Conservation (phyloP, 1,140 invertebrate species). For the Ylistrum balloti region DNA sequence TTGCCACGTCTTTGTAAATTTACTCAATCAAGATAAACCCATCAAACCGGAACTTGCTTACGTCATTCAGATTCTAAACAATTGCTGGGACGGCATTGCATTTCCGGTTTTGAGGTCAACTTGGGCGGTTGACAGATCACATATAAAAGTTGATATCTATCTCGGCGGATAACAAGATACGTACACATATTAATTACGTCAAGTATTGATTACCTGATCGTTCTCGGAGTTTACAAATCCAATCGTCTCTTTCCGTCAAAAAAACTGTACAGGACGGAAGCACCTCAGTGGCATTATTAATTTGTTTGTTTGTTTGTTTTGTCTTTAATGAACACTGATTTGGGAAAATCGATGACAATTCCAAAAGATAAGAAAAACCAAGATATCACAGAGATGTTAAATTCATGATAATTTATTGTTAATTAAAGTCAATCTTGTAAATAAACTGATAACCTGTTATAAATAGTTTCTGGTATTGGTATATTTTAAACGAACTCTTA, state of each 20-base stretch:
- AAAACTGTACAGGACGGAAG: not conserved
- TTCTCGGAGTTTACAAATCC: not conserved
- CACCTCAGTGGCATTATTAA: not conserved
- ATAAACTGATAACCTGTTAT: too few relatives aligned
- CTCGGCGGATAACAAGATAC: not conserved
- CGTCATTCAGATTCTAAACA: not conserved
- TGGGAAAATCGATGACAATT: not conserved
- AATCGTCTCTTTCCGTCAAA: not conserved
- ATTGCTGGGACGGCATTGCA: constrained; percentile 1
- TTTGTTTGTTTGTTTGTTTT: too few relatives aligned
- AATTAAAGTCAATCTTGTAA: too few relatives aligned
- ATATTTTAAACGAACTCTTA: too few relatives aligned
- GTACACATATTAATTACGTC: constrained; percentile 39
- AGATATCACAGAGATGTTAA: too few relatives aligned
- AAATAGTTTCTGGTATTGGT: too few relatives aligned
- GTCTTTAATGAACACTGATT: too few relatives aligned
- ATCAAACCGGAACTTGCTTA: constrained; percentile 9
- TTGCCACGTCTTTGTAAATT: not conserved
- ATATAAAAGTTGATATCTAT: not conserved
- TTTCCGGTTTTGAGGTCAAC: constrained; percentile 4
- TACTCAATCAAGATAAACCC: constrained; percentile 6
- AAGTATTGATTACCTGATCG: not conserved
- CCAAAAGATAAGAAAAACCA: not conserved
- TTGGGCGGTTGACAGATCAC: not conserved
- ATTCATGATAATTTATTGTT: too few relatives aligned